Evolutionary conservation across 2,888 invertebrate species (phyloP).

Genomic region (Pandemis cinnamomeana): DNA sequence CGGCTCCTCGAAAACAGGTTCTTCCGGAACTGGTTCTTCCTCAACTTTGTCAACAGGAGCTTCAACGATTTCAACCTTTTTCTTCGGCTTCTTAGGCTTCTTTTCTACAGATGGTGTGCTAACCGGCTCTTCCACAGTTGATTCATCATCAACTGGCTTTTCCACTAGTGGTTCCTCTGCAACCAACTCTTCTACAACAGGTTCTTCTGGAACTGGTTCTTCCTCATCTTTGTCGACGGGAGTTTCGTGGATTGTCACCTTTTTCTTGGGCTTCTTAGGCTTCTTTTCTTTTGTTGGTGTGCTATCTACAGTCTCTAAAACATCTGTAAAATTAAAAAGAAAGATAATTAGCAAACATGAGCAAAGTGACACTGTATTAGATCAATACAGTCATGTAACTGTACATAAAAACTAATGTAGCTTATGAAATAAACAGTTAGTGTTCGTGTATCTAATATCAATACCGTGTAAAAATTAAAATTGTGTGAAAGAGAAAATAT

Average conservation of each 20-base stretch:
- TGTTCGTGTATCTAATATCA: too few relatives aligned
- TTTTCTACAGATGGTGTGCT: slow-evolving; percentile 37
- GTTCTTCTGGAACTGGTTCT: background rate
- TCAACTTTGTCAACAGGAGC: background rate
- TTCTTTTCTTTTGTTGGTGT: slow-evolving; percentile 41
- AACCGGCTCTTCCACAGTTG: background rate
- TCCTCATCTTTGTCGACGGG: slow-evolving; percentile 13
- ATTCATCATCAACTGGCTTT: too few relatives aligned
- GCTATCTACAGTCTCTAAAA: slow-evolving; percentile 21
- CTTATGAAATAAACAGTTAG: too few relatives aligned
- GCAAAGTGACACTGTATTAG: background rate
- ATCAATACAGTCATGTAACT: background rate
- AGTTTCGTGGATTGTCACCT: background rate
- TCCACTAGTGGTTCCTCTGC: too few relatives aligned
- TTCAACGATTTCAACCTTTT: slow-evolving; percentile 7
- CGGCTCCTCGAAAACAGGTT: too few relatives aligned
- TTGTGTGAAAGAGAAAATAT: background rate
- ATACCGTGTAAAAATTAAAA: too few relatives aligned
- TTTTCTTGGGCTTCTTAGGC: slow-evolving; percentile 37
- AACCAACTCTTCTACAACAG: too few relatives aligned
- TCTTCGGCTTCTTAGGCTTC: slow-evolving; percentile 38
- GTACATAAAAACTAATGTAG: too few relatives aligned
- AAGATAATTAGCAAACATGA: background rate
- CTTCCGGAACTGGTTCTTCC: too few relatives aligned
- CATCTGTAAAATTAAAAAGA: slow-evolving; percentile 36